A percentile compares a stretch with the other conserved stretches of the same genome.
Conservation (phyloP, 2,888 invertebrate genomes). For the Druceiella hillmani region DNA sequence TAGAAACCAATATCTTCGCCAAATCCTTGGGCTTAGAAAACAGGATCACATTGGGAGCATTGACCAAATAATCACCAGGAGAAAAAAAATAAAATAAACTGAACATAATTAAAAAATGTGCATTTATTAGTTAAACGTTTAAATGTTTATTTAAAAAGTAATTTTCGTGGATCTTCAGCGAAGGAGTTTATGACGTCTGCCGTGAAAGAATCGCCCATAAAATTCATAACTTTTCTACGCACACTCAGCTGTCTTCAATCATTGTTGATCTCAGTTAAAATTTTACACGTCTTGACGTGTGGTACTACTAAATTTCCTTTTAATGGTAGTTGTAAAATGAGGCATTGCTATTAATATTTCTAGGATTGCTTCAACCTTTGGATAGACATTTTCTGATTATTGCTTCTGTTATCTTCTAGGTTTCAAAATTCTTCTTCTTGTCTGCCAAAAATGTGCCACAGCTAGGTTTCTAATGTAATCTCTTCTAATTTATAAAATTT, state of each 20-base stretch:
- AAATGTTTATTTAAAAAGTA: too few species aligned
- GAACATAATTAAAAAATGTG: too few species aligned
- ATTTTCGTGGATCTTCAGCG: slow-evolving; percentile 1
- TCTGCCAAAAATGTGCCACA: slow-evolving; percentile 10
- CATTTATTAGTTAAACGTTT: too few species aligned
- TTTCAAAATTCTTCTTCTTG: slow-evolving; percentile 8
- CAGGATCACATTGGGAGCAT: too few species aligned
- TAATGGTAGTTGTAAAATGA: slow-evolving; percentile 14
- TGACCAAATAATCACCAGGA: too few species aligned
- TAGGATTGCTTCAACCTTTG: slow-evolving; percentile 14
- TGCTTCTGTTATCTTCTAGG: slow-evolving; percentile 9
- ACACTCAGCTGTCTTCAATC: slow-evolving; percentile 13
- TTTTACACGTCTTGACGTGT: slow-evolving; percentile 16
- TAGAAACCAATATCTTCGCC: too few species aligned
- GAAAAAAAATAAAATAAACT: too few species aligned
- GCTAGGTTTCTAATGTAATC: slow-evolving; percentile 9
- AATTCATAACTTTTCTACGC: slow-evolving; percentile 10
- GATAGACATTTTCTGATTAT: slow-evolving; percentile 11
- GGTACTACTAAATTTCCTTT: slow-evolving; percentile 15
- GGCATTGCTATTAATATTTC: slow-evolving; percentile 14
- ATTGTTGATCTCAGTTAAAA: slow-evolving; percentile 17
- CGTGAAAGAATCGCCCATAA: slow-evolving; percentile 6
- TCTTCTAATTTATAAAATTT: too few species aligned
- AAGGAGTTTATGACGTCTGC: slow-evolving; percentile 3
- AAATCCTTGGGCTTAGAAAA: too few species aligned